Evolutionary conservation across 2,113 vertebrate species (phyloP).

Genomic region (Nematolebias whitei): DNA sequence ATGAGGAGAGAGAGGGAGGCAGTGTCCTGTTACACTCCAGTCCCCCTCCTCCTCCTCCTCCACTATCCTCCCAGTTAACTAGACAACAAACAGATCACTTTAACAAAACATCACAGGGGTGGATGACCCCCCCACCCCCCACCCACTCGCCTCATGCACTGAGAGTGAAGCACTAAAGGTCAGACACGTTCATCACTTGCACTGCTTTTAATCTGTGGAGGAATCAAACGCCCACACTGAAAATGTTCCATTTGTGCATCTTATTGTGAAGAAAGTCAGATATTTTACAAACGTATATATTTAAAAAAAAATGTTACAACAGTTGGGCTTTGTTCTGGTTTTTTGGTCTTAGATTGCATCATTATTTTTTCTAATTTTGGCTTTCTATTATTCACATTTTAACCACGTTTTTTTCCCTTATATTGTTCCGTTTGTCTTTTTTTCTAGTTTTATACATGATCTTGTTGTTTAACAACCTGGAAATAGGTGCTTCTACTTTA

Average conservation of each 20-base stretch:
- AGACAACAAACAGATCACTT: conserved; percentile 64
- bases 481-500: no score
- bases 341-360: no score
- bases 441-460: no score
- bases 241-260: background rate
- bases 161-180: conserved; percentile 28
- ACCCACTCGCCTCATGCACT: conserved; percentile 7
- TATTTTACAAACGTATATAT: no score
- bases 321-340: no score
- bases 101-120: conserved; percentile 37
- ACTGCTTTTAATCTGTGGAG: conserved; percentile 20
- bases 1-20: conserved; percentile 68
- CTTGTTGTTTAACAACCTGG: no score
- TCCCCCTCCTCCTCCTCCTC: conserved; percentile 27
- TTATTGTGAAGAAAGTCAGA: conserved; percentile 7
- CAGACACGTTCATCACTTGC: conserved; percentile 16
- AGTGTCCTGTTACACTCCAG: conserved; percentile 80
- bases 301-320: no score
- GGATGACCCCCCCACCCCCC: conserved; percentile 4
- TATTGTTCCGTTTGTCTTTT: no score
- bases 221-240: background rate
- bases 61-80: conserved; percentile 46
- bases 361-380: no score
- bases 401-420: no score
- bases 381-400: no score